Base-by-base conservation (phyloP, 2,888 invertebrate species). In the Gasteruption jaculator region DNA sequence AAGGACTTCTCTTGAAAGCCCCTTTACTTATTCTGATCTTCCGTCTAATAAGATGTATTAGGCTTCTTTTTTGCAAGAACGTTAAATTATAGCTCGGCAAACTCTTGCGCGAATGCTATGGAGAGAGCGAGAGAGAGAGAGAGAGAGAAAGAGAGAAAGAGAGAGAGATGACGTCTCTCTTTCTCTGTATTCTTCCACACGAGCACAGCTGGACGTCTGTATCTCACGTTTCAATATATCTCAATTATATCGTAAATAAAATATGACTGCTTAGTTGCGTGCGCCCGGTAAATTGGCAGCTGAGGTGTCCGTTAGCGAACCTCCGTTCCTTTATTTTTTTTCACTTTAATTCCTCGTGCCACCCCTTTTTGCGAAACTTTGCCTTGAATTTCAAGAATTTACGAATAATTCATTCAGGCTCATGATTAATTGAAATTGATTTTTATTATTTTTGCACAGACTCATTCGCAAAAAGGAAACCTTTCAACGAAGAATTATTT, bases 241-340 rank as follows among this genome's bases (percentile, higher is more conserved):
- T 64, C 61, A 65, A 64, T 64, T 64, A 65, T 61, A 63, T 63
- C 61, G 60, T 63, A 63, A 64, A 63, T 64, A 63, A 63, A 60
- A 58, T 63, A 63, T 56, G 62, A 61, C 55, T 49, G 52, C 46
- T 57, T 63, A 59, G 61, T 60, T 63, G 60, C 58, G 56, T 61
- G 58, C 52, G 56, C 50, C 52, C 43, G 51, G 53, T 53, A 59
- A 63, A 64, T 62, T 60, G 61, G 57, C 58, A 56, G 57, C 54
- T 46, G 48, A 56, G 53, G 52, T 56, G 55, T 59, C 56, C 48
- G 54, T 55, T 56, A 54, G 48, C 46, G 53, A 53, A 57, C 51
- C 53, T 50, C 49, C 55, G 53, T 46, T 48, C 33, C 32, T 45
- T 31, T 25, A n/a, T n/a, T n/a, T n/a, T n/a, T n/a, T n/a, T n/a